Percentiles rank a stretch among this genome's conserved stretches.
Conservation (phyloP, 2,113 vertebrate genomes). For the Austrofundulus limnaeus region DNA sequence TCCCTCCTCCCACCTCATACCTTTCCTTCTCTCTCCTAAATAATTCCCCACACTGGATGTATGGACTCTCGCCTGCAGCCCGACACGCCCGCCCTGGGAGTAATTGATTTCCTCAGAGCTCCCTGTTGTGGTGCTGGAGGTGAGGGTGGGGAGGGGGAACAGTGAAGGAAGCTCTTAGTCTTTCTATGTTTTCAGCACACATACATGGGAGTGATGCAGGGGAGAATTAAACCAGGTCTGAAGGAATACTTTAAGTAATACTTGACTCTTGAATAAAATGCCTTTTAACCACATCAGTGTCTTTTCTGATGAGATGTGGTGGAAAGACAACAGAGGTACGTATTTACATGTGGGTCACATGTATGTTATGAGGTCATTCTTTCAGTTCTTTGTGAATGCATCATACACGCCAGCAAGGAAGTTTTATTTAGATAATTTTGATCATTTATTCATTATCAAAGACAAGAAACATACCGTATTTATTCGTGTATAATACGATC, state of each 20-base stretch:
- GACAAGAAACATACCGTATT: too few species aligned
- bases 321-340: background rate
- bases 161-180: conserved; percentile 24
- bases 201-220: conserved; percentile 29
- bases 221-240: conserved; percentile 37
- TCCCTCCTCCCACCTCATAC: conserved; percentile 36
- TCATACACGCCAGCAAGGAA: too few species aligned
- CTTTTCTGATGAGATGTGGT: conserved; percentile 10
- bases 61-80: conserved; percentile 39
- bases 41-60: conserved; percentile 56
- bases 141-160: conserved; percentile 31
- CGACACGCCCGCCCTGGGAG: conserved; percentile 51
- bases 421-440: background rate
- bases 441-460: conserved; percentile 2
- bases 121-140: conserved; percentile 25
- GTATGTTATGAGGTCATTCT: background rate
- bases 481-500: too few species aligned
- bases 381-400: too few species aligned
- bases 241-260: conserved; percentile 17
- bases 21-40: conserved; percentile 44
- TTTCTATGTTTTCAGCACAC: conserved; percentile 34
- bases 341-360: conserved; percentile 5
- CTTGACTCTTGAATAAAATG: background rate
- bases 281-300: conserved; percentile 25
- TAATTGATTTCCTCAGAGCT: conserved; percentile 67